Evolutionary conservation across 2,888 invertebrate species (phyloP).

Genomic region (Phasia obesa): DNA sequence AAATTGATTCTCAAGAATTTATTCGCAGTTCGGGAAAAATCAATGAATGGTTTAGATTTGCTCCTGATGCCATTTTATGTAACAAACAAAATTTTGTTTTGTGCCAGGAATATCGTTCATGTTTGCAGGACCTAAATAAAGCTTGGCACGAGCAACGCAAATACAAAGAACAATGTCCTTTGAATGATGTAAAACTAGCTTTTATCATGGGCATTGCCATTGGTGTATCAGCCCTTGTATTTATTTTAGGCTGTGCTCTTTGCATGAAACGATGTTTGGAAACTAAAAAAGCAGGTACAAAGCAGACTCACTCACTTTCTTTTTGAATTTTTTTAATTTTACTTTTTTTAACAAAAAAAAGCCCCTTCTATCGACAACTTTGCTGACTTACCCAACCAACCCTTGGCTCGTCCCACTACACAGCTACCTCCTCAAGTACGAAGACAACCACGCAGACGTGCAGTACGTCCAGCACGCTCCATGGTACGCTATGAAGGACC

Average conservation of each 20-base stretch:
- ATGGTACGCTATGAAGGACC: slow-evolving; percentile 50
- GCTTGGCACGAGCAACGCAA: slow-evolving; percentile 43
- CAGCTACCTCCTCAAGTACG: slow-evolving; percentile 71
- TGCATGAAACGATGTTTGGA: slow-evolving; percentile 77
- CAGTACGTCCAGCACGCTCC: slow-evolving; percentile 49
- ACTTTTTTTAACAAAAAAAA: slow-evolving; percentile 9
- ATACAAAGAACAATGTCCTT: neutral
- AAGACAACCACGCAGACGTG: slow-evolving; percentile 72
- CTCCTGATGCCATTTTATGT: slow-evolving; percentile 67
- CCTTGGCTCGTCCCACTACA: slow-evolving; percentile 69
- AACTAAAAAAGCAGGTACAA: slow-evolving; percentile 66
- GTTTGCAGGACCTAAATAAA: slow-evolving; percentile 75
- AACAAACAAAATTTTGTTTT: slow-evolving; percentile 73
- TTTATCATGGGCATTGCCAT: slow-evolving; percentile 78
- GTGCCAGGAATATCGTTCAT: slow-evolving; percentile 77
- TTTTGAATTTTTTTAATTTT: neutral
- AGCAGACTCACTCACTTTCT: neutral
- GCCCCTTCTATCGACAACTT: neutral
- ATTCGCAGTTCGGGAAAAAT: neutral
- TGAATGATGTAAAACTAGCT: slow-evolving; percentile 75
- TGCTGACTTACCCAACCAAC: slow-evolving; percentile 27
- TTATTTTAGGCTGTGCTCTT: slow-evolving; percentile 76
- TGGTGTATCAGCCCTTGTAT: slow-evolving; percentile 77
- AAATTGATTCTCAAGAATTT: neutral
- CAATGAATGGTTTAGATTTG: slow-evolving; percentile 58